Evolutionary conservation across 64 coral and sea anemone species (phyloP).

Genomic region (Cladopsammia gracilis): DNA sequence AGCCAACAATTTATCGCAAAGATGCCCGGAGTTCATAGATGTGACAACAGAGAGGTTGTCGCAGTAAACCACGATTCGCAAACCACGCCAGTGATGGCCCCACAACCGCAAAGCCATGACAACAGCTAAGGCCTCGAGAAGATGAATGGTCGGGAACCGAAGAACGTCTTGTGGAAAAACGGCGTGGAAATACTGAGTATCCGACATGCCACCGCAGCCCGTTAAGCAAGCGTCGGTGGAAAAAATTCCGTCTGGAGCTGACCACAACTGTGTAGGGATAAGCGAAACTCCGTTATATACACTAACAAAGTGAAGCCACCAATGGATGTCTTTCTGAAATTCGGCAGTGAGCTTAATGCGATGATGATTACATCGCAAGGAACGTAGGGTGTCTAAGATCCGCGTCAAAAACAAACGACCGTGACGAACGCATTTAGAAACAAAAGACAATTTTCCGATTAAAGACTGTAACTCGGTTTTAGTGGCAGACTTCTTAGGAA

Average conservation of each 20-base stretch:
- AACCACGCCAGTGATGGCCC: too few relatives aligned
- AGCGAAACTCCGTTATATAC: too few relatives aligned
- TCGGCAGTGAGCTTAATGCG: neutral
- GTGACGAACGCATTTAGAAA: conserved; percentile 19
- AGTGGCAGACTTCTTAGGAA: neutral
- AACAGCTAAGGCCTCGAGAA: too few relatives aligned
- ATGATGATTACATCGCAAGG: conserved; percentile 2
- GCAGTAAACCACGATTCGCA: too few relatives aligned
- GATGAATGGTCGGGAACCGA: too few relatives aligned
- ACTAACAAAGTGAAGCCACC: neutral
- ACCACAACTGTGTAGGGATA: neutral
- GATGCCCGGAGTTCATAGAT: too few relatives aligned
- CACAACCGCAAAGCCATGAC: too few relatives aligned
- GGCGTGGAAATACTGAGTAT: neutral
- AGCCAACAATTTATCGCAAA: too few relatives aligned
- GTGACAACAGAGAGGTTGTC: too few relatives aligned
- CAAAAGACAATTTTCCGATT: conserved; percentile 8
- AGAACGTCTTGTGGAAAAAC: too few relatives aligned
- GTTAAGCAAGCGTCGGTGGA: conserved; percentile 24
- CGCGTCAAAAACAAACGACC: conserved; percentile 3
- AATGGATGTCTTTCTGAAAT: neutral
- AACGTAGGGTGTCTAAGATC: neutral
- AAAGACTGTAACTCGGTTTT: neutral
- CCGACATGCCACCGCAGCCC: neutral
- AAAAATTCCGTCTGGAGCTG: neutral